phyloP scores from a whole-genome alignment of 2,797 vertebrate species.

The Heteromormyrus szaboi region DNA sequence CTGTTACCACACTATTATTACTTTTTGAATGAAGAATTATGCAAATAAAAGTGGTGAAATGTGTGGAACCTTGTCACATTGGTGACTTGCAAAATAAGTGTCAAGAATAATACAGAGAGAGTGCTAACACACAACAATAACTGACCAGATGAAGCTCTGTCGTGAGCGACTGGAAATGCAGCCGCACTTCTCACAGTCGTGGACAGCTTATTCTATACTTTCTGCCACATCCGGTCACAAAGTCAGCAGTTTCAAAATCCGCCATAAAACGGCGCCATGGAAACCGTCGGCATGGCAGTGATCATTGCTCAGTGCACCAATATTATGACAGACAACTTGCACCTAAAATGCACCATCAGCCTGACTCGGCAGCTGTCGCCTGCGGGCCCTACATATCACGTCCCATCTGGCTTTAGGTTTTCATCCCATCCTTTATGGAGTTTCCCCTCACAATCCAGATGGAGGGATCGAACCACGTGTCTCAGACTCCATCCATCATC shows the following conservation, averaged over 20 bases:
- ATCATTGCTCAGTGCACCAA: not conserved
- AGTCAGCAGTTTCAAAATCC: not conserved
- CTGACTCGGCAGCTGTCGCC: not conserved
- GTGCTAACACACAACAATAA: not conserved
- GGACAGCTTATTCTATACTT: not conserved
- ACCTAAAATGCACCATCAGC: not conserved
- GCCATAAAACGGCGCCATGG: not conserved
- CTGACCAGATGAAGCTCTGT: not conserved
- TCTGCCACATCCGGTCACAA: not conserved
- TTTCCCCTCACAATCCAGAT: not conserved
- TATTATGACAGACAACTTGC: not conserved
- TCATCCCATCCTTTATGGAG: not conserved
- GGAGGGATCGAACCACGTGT: not conserved
- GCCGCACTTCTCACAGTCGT: not conserved
- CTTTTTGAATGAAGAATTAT: not conserved
- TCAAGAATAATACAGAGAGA: not conserved
- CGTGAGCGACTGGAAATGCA: not conserved
- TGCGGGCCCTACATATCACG: not conserved
- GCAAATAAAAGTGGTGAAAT: not conserved
- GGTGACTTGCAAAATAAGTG: not conserved
- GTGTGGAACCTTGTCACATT: not conserved
- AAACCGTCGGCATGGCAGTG: not conserved
- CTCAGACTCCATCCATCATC: not conserved
- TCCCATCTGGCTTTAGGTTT: not conserved
- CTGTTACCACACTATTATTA: not conserved